Conservation (phyloP, 2,888 invertebrate species). For the Melinaea menophilus region DNA sequence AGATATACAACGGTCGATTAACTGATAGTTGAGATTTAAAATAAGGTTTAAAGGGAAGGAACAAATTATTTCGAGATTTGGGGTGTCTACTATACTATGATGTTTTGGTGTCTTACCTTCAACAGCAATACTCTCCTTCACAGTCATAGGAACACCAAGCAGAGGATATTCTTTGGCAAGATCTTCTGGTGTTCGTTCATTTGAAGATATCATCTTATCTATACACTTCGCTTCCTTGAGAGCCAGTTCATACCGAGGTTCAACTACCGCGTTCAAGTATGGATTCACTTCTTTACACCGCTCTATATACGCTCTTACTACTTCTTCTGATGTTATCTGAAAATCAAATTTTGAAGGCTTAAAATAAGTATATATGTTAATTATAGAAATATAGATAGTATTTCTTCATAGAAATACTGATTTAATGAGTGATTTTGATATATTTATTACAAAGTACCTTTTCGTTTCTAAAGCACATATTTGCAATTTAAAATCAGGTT, state of each 20-base stretch:
- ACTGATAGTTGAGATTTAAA: too few relatives aligned
- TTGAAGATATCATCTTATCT: conserved; percentile 81
- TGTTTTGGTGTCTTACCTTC: conserved; percentile 73
- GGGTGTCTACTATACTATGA: too few relatives aligned
- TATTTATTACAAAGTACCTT: too few relatives aligned
- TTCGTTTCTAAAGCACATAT: too few relatives aligned
- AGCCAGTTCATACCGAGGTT: conserved; percentile 86
- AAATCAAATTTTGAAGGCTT: conserved; percentile 6
- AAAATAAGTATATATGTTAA: too few relatives aligned
- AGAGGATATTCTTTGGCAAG: conserved; percentile 84
- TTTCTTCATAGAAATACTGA: too few relatives aligned
- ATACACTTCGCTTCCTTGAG: conserved; percentile 84
- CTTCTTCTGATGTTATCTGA: conserved; percentile 83
- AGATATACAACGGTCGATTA: too few relatives aligned
- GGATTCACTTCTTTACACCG: conserved; percentile 88
- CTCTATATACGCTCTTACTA: conserved; percentile 84
- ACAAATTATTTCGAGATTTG: too few relatives aligned
- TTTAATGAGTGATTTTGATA: too few relatives aligned
- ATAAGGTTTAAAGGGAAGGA: too few relatives aligned
- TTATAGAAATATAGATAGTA: too few relatives aligned
- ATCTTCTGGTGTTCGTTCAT: conserved; percentile 75
- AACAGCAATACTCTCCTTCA: conserved; percentile 89
- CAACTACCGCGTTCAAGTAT: conserved; percentile 87
- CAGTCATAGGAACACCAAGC: conserved; percentile 90
- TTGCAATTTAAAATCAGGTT: too few relatives aligned